These are phyloP conservation scores for Urechis unicinctus DNA, from an alignment of 2,888 invertebrate species.

Conservation along the genomic window DNA sequence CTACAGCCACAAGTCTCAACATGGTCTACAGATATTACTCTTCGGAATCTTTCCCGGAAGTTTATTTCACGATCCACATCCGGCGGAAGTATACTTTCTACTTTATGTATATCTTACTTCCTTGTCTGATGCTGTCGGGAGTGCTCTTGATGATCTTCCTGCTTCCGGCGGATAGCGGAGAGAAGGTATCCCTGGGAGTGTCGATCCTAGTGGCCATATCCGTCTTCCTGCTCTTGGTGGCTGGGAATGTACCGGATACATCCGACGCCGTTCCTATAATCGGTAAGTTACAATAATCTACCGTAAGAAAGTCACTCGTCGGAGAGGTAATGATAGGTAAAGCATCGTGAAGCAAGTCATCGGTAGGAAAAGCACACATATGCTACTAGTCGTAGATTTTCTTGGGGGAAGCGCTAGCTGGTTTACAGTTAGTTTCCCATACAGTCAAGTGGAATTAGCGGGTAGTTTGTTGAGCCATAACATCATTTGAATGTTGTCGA, in stretches of 20 bases:
- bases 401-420: no score
- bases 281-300: no score
- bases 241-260: slow-evolving; percentile 28
- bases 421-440: no score
- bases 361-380: no score
- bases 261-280: slow-evolving; percentile 29
- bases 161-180: slow-evolving; percentile 32
- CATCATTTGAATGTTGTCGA: no score
- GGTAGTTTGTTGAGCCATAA: no score
- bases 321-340: no score
- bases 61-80: slow-evolving; percentile 21
- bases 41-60: slow-evolving; percentile 19
- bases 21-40: slow-evolving; percentile 13
- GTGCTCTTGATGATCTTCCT: slow-evolving; percentile 29
- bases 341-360: no score
- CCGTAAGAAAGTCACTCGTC: no score
- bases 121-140: slow-evolving; percentile 31
- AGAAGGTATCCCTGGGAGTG: slow-evolving; percentile 34
- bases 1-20: slow-evolving; percentile 9
- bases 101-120: slow-evolving; percentile 30
- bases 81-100: slow-evolving; percentile 26
- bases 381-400: no score
- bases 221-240: slow-evolving; percentile 31
- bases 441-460: no score
- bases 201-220: slow-evolving; percentile 34